Conservation (phyloP, 2,888 invertebrate species). For the Dyspetes luteomarginatus region DNA sequence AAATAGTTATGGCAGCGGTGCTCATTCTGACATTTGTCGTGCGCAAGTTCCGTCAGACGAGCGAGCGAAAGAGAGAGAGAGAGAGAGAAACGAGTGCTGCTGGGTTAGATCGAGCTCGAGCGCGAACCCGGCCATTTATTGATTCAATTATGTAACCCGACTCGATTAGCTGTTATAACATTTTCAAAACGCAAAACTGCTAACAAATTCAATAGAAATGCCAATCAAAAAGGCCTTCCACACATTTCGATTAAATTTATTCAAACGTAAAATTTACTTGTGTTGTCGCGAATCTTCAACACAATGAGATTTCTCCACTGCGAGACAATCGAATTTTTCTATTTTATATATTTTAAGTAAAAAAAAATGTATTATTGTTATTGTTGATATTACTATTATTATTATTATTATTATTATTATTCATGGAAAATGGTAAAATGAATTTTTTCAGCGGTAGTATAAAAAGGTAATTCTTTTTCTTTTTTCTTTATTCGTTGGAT, state of each 20-base stretch:
- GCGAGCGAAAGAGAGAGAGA: conserved; percentile 41
- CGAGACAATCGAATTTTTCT: background rate
- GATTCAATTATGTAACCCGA: conserved; percentile 80
- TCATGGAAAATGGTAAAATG: background rate
- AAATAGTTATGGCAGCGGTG: conserved; percentile 81
- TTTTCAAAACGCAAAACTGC: conserved; percentile 54
- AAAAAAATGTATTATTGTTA: background rate
- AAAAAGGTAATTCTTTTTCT: background rate
- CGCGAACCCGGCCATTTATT: conserved; percentile 72
- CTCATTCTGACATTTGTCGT: conserved; percentile 69
- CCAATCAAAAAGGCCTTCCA: conserved; percentile 36
- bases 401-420: background rate
- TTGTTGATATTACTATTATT: background rate
- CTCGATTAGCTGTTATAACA: conserved; percentile 69
- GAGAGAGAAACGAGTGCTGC: background rate
- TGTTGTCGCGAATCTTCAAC: background rate
- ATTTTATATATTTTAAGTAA: background rate
- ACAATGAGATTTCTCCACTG: background rate
- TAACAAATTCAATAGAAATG: conserved; percentile 42
- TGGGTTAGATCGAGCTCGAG: conserved; percentile 45
- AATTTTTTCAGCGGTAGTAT: background rate
- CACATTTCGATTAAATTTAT: conserved; percentile 36
- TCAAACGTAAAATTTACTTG: background rate
- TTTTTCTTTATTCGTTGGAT: background rate
- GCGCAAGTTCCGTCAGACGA: background rate